Evolutionary conservation across 2,888 invertebrate species (phyloP).

Genomic region (Thecocarcelia acutangulata): DNA sequence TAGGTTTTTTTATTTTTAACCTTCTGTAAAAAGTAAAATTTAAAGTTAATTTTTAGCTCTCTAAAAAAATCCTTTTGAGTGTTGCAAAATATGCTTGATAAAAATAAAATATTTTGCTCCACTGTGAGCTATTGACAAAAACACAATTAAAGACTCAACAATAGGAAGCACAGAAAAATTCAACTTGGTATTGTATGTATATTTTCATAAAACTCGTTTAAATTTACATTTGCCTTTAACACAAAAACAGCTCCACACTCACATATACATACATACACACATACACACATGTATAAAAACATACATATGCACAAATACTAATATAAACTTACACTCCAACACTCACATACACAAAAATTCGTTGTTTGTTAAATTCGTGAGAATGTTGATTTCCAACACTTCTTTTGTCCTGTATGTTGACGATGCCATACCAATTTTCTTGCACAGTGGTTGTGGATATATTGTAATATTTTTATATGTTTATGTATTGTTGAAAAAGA

Average conservation of each 20-base stretch:
- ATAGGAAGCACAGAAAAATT: conserved; percentile 18
- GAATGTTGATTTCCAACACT: conserved; percentile 55
- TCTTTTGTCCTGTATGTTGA: conserved; percentile 41
- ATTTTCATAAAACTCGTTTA: conserved; percentile 76
- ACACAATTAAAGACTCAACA: conserved; percentile 15
- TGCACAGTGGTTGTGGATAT: neutral
- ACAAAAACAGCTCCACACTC: neutral
- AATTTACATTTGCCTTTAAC: conserved; percentile 74
- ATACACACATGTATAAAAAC: neutral
- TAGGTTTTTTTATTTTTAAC: too few relatives aligned
- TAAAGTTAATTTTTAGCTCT: too few relatives aligned
- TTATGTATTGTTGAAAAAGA: too few relatives aligned
- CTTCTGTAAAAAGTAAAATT: too few relatives aligned
- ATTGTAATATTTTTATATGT: neutral
- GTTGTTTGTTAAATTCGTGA: neutral
- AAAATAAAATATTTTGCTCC: too few relatives aligned
- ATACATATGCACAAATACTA: neutral
- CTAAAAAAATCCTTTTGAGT: too few relatives aligned
- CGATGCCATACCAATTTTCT: conserved; percentile 13
- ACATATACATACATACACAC: neutral
- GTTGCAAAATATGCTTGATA: too few relatives aligned
- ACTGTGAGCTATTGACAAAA: neutral
- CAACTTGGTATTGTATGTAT: conserved; percentile 28
- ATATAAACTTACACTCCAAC: neutral
- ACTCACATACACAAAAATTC: neutral